Evolutionary conservation across 2,888 invertebrate species (phyloP), one percentile per base, ranked within the genome.

Genomic region (Heliconius cydno): DNA sequence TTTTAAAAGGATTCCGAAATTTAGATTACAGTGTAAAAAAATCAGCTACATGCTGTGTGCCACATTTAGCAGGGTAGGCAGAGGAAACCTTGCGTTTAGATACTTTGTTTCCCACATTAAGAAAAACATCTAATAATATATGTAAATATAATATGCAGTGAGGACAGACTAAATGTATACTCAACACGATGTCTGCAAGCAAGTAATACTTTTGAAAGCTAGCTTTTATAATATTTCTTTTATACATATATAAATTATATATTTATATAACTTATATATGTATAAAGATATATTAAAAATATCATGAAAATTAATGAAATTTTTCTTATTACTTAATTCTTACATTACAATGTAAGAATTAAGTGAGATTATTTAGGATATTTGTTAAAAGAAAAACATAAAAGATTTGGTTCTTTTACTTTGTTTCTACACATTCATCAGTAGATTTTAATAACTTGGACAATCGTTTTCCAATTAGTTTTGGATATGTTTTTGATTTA

Each of bases 401-500:
- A 41, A 38, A 25, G 12, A 25, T 52, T 65, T 77, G 22, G 3
- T 46, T 75, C 38, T 52, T 78, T 70, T 65, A 57, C 25, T 78
- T 70, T 73, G 77, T 74, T 15, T 25, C 68, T 52, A 74, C 46
- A 60, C 28, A 65, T 41, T 93, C 90, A 87, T 34, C 7, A 7
- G 34, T 34, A 34, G 34, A 34, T 34, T 34, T 34, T 34, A 95
- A 85, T 82, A 95, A 86, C 85, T 91, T 93, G n/a, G 94, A 94
- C 84, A 98, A 94, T 85, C 98, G 94, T 90, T 97, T 97, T 3
- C 98, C 98, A 86, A 98, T 97, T 79, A 97, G 92, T 89, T 98
- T 98, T 2, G 97, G 97, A 93, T 98, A 98, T 84, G 96, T 96
- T 87, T 97, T 97, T 84, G 97, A 97, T 92, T 97, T 97, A 78